These are phyloP conservation scores for Epizoanthus illoricatus DNA, from an alignment of 92 coral and sea anemone species.

Conservation along the genomic window DNA sequence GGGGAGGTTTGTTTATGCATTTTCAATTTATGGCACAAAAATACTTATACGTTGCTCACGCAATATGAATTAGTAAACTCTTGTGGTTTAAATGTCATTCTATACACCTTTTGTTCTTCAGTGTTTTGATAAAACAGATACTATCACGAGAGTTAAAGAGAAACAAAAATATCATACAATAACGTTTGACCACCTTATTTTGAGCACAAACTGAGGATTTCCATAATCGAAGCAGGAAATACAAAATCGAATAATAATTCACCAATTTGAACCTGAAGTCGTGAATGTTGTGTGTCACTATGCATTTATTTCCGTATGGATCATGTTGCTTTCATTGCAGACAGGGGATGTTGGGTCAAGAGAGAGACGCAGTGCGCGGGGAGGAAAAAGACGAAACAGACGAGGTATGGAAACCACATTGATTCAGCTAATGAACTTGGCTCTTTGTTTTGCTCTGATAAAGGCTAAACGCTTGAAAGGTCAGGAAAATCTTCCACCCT, in stretches of 20 bases:
- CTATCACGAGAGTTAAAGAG: neutral
- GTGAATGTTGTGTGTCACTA: neutral
- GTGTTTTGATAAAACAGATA: neutral
- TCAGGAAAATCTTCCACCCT: too few species aligned
- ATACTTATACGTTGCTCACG: neutral
- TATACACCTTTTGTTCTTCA: slow-evolving; percentile 16
- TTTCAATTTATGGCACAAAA: neutral
- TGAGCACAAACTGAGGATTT: neutral
- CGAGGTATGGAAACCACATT: slow-evolving; percentile 45
- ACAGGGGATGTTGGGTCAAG: neutral
- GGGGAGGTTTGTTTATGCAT: slow-evolving; percentile 22
- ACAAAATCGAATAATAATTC: neutral
- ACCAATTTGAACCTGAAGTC: neutral
- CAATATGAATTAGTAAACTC: neutral
- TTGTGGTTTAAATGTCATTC: slow-evolving; percentile 23
- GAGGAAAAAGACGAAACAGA: slow-evolving; percentile 59
- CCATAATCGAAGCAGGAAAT: neutral
- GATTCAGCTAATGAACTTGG: too few species aligned
- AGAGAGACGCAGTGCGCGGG: slow-evolving; percentile 20
- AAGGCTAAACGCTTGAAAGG: too few species aligned
- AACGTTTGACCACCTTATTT: neutral
- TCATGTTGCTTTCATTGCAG: slow-evolving; percentile 13
- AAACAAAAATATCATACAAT: too few species aligned
- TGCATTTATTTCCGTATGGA: neutral
- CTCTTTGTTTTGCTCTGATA: too few species aligned